These are phyloP conservation scores for Uropsilus gracilis DNA, from an alignment of 2,113 vertebrate species.

Conservation along the genomic window DNA sequence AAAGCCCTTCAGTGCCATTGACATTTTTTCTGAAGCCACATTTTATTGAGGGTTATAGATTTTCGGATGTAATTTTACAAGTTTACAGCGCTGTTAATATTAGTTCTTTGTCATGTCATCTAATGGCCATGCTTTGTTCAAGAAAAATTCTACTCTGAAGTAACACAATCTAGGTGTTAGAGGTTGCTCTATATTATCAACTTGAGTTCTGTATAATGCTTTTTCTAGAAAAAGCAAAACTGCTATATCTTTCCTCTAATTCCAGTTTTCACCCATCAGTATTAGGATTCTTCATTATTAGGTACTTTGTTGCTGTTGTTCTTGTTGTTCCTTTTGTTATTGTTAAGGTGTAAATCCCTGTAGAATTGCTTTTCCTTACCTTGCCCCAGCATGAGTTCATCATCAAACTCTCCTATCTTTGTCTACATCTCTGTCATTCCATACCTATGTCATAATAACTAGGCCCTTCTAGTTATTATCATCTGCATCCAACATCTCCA, in stretches of 20 bases:
- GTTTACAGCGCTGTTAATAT: background rate
- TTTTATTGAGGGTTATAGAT: background rate
- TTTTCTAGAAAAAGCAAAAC: background rate
- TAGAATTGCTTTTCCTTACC: background rate
- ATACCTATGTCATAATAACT: background rate
- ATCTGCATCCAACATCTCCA: background rate
- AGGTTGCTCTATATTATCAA: background rate
- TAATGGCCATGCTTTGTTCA: background rate
- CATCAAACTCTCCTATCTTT: background rate
- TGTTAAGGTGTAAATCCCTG: background rate
- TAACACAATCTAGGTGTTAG: background rate
- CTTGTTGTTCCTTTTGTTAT: too few relatives aligned
- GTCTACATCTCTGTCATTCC: background rate
- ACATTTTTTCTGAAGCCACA: conserved; percentile 45
- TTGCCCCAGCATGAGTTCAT: background rate
- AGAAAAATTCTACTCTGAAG: background rate
- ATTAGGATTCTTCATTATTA: background rate
- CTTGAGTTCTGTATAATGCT: background rate
- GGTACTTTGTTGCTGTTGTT: background rate
- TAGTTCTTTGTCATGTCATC: background rate
- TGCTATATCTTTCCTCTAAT: background rate
- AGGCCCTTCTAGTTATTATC: background rate
- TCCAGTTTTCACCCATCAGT: too few relatives aligned
- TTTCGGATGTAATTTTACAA: background rate
- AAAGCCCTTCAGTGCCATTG: conserved; percentile 8